Base-by-base conservation (phyloP, 2,888 invertebrate genomes). In the Drosophila leonis region DNA sequence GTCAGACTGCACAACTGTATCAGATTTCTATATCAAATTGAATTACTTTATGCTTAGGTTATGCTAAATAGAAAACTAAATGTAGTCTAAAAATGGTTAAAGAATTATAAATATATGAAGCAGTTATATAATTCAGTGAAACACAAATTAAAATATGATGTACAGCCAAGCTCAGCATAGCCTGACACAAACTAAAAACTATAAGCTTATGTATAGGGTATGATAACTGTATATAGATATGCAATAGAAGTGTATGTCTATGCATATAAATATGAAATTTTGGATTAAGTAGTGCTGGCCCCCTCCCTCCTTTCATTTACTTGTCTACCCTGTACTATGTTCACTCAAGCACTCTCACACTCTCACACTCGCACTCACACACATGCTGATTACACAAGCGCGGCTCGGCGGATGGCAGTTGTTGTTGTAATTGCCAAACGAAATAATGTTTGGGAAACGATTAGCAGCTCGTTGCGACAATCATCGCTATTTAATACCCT, bases 311-410 rank as follows among this genome's bases (percentile, higher is more conserved):
- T 39, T 8, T 12, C n/a, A 12, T 12, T 4, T 33, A 7, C 49
- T 20, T 20, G 18, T 8, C 20, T 20, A 24, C 62, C 39, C 60
- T 37, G n/a, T 41, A 35, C 24, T 35, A 24, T 41, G 41, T 13
- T 48, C 13, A 13, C 20, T 42, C 27, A 10, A 31, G 27, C 44
- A 48, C 10, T 31, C 5, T 31, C 31, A 13, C 12, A 18, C 48
- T 5, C 35, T 13, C 18, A 62, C 51, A 49, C 29, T 33, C 31
- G 44, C 42, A 13, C 24, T 24, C 41, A 72, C 49, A 42, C 59
- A 51, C 44, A 37, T 48, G 56, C 31, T 64, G 71, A 77, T 78
- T 65, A 62, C 67, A 66, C 65, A 76, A 70, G 64, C 62, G 51
- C 60, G 41, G 18, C 57, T 49, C 54, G 39, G 51, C 60, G 49